Conservation (phyloP, 2,113 vertebrate species). For the Otolemur garnettii region DNA sequence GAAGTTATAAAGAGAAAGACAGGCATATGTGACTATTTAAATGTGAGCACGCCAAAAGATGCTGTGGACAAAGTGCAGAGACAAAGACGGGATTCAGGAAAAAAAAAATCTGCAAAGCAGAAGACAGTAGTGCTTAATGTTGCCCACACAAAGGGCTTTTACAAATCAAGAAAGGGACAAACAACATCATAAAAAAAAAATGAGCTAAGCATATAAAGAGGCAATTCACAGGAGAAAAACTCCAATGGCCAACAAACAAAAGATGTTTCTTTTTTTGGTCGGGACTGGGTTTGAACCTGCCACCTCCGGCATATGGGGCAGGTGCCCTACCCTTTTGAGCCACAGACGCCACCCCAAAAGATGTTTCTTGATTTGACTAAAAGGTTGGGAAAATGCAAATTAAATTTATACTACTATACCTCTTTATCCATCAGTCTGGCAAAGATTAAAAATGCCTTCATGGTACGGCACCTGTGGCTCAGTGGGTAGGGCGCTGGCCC, state of each 20-base stretch:
- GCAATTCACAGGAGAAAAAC: neutral
- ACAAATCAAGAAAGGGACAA: neutral
- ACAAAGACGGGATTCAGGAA: neutral
- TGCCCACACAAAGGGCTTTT: neutral
- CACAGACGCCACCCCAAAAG: neutral
- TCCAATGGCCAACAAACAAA: neutral
- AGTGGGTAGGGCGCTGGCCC: too few relatives aligned
- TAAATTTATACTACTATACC: too few relatives aligned
- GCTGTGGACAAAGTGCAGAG: neutral
- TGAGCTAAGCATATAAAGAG: neutral
- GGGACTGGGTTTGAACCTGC: too few relatives aligned
- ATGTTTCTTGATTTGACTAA: neutral
- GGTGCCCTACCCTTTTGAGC: too few relatives aligned
- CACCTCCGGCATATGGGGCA: too few relatives aligned
- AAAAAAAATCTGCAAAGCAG: conserved; percentile 24
- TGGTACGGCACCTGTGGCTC: too few relatives aligned
- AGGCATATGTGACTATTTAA: neutral
- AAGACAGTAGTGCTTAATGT: neutral
- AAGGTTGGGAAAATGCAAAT: neutral
- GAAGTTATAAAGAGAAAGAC: neutral
- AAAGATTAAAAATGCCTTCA: neutral
- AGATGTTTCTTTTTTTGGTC: neutral
- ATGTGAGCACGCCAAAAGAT: neutral
- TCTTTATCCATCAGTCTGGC: neutral
- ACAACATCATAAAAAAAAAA: neutral